Base-by-base conservation (phyloP, 2,888 invertebrate species). In the Eugnorisma glareosa region DNA sequence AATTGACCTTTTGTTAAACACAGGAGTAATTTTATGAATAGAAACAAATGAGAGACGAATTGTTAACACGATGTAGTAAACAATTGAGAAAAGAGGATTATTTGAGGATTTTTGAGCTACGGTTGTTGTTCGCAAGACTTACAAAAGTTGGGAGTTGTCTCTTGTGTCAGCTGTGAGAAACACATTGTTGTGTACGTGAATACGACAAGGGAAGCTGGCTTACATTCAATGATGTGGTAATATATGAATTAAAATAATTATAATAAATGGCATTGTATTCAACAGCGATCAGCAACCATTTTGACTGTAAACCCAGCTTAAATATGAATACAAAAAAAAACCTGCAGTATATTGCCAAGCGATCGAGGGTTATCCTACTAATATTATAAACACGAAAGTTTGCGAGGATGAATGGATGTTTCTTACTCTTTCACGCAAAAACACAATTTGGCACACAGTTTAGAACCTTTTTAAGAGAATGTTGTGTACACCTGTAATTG, bases 21-120 rank as follows among this genome's bases (percentile, higher is more conserved):
- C 6, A n/a, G 8, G 8, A 43, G 18, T 67, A 1, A 35, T 35
- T 35, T 51, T 51, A 21, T 28, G 5, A 35, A 66, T 31, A 15
- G 24, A 71, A 71, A 68, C 15, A 59, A 66, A 51, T 73, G 5
- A 80, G 35, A 21, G 28, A 24, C n/a, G 71, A 68, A 43, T 64
- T 73, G 37, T 68, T 48, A 43, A 70, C 51, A 66, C 24, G 24
- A 57, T 54, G 48, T 69, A 24, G n/a, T 70, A 66, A 37, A 31
- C 24, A 28, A 51, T 54, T 45, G 28, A 54, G 31, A 59, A 35
- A 45, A 68, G 64, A 45, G 51, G 51, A 51, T 73, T 59, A 66
- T 35, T n/a, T n/a, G n/a, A n/a, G n/a, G n/a, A n/a, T n/a, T 37
- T 73, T 79, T 51, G 28, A 24, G 18, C 21, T 28, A 66, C 68